Evolutionary conservation across 2,888 invertebrate genomes (phyloP), one percentile per base, ranked within the genome.

Genomic region (Plemyria rubiginata): DNA sequence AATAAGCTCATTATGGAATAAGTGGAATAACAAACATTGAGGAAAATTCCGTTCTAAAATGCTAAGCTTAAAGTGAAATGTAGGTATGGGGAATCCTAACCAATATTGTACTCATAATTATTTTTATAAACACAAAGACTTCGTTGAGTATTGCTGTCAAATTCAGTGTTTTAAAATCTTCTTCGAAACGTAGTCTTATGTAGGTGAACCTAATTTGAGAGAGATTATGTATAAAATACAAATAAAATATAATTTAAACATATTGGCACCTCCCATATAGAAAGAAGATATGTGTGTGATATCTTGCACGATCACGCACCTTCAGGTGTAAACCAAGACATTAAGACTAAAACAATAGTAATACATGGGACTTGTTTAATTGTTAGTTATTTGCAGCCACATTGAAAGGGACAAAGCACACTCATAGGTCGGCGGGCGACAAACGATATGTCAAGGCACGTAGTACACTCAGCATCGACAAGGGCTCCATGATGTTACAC

Each of bases 381-480:
- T 83, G 82, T 85, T 82, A 84, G 80, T 75, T 75, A 78, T 80
- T 81, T 83, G 79, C 80, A 82, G 78, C 74, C 74, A 73, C 77
- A 80, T 84, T 83, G 78, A 84, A 79, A 78, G 72, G 74, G 73
- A 88, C 86, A 87, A 86, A 83, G 86, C 80, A 80, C 70, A 85
- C 86, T 80, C 82, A 80, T 75, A 76, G 70, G 79, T 77, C 82
- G 82, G 84, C 85, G 82, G 79, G 68, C 77, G 73, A 84, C 90
- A 89, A 85, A 87, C 88, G 87, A 88, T 89, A 90, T 89, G 90
- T 90, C 85, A 86, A 84, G 85, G 88, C 88, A 88, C 91, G 89
- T 88, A 87, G 85, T 81, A 65, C 60, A 41, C 54, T 65, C 65
- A 51, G 45, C 65, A 22, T 28, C 29, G 15, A 16, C 7, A 43